These are phyloP conservation scores for Myotis yumanensis DNA, from an alignment of 2,113 vertebrate genomes.

Conservation along the genomic window DNA sequence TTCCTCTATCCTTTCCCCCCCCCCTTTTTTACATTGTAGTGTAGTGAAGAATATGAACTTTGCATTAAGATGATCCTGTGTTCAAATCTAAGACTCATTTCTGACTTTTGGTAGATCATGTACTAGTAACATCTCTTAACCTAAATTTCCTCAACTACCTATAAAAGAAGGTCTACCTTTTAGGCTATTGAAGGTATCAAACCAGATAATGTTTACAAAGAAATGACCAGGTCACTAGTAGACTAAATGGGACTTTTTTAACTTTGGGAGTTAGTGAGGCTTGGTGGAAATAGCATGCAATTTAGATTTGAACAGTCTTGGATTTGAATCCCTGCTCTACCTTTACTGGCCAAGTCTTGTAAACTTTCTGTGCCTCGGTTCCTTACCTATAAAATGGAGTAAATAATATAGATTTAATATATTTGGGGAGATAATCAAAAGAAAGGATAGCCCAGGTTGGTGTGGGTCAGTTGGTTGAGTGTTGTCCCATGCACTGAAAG, in stretches of 20 bases:
- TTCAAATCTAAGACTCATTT: conserved; percentile 20
- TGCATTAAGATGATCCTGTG: not conserved
- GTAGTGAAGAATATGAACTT: conserved; percentile 31
- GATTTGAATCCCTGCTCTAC: not conserved
- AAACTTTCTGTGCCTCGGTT: not conserved
- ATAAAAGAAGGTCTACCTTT: not conserved
- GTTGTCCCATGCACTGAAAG: no score
- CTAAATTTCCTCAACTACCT: conserved; percentile 21
- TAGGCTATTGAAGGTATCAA: not conserved
- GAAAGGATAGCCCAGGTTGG: not conserved
- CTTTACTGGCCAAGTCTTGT: not conserved
- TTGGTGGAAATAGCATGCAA: not conserved
- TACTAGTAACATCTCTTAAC: not conserved
- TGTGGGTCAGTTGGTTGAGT: no score
- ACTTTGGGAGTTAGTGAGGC: not conserved
- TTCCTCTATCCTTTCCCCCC: not conserved
- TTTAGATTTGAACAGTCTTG: not conserved
- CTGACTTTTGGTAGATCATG: conserved; percentile 3
- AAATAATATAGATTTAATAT: not conserved
- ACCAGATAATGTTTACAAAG: not conserved
- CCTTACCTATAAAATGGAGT: not conserved
- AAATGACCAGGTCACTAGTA: not conserved
- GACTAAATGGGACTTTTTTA: not conserved
- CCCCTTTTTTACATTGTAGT: not conserved
- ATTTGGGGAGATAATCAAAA: not conserved